phyloP scores from a whole-genome alignment of 2,797 vertebrate genomes.

The Lepus townsendii region DNA sequence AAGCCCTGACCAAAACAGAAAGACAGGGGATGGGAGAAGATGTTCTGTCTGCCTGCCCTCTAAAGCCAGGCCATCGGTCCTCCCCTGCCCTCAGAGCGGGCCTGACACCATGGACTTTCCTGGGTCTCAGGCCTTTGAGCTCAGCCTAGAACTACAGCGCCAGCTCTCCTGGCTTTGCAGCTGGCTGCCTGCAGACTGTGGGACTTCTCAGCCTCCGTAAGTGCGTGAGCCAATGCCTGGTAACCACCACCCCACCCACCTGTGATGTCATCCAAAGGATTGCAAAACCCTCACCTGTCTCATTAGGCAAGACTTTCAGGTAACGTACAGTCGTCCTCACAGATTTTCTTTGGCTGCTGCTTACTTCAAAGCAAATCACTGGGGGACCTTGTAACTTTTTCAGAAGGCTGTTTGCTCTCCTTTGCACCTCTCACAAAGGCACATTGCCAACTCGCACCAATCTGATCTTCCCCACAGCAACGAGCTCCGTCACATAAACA shows the following conservation, averaged over 20 bases:
- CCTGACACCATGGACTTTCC: background rate
- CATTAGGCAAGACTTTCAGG: background rate
- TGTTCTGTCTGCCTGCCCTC: too few relatives aligned
- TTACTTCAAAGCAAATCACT: background rate
- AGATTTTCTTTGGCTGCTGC: background rate
- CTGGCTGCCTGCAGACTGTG: background rate
- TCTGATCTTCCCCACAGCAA: background rate
- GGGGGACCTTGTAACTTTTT: constrained; percentile 37
- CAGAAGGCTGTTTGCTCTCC: constrained; percentile 3
- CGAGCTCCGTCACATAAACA: background rate
- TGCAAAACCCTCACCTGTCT: background rate
- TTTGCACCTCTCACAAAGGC: background rate
- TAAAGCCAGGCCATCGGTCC: background rate
- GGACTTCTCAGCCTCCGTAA: background rate
- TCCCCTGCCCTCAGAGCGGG: background rate
- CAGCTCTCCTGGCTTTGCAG: background rate
- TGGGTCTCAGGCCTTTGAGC: background rate
- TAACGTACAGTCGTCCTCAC: background rate
- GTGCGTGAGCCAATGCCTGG: background rate
- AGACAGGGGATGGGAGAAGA: too few relatives aligned
- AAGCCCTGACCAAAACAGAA: background rate
- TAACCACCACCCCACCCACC: too few relatives aligned
- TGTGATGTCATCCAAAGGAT: background rate
- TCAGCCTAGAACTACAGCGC: background rate
- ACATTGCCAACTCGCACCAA: background rate